phyloP scores from a whole-genome alignment of 2,797 vertebrate genomes.

The Apogon hyalosoma region DNA sequence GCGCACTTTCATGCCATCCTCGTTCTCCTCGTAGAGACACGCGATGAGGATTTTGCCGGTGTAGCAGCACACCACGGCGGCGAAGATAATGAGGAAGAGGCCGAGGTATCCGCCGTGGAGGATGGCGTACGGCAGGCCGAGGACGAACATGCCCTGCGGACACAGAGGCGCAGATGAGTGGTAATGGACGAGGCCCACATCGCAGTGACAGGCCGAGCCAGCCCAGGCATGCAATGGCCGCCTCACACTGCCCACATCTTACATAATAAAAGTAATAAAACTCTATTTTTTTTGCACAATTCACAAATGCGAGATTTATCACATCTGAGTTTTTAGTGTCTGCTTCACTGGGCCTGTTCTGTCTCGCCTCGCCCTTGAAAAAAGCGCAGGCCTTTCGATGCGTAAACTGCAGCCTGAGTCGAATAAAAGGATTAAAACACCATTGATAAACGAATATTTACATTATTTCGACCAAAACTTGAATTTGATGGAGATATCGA shows the following conservation, averaged over 20 bases:
- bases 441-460: not conserved
- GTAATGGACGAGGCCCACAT: constrained; percentile 65
- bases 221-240: constrained; percentile 28
- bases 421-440: not conserved
- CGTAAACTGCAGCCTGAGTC: not conserved
- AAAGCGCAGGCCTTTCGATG: not conserved
- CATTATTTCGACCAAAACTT: constrained; percentile 21
- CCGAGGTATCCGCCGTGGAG: constrained; percentile 96
- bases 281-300: not conserved
- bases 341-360: not conserved
- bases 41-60: constrained; percentile 96
- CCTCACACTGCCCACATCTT: constrained; percentile 37
- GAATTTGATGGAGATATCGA: constrained; percentile 49
- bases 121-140: constrained; percentile 96
- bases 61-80: constrained; percentile 96
- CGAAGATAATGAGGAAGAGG: constrained; percentile 96
- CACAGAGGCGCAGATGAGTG: constrained; percentile 65
- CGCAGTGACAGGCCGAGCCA: constrained; percentile 68
- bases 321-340: not conserved
- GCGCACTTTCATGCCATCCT: constrained; percentile 91
- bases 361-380: constrained; percentile 7
- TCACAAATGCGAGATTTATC: not conserved
- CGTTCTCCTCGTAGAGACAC: constrained; percentile 96
- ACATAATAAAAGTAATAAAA: constrained; percentile 41
- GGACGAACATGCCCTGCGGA: constrained; percentile 96